Base-by-base conservation (phyloP, 2,888 invertebrate species). In the Griposia aprilina region DNA sequence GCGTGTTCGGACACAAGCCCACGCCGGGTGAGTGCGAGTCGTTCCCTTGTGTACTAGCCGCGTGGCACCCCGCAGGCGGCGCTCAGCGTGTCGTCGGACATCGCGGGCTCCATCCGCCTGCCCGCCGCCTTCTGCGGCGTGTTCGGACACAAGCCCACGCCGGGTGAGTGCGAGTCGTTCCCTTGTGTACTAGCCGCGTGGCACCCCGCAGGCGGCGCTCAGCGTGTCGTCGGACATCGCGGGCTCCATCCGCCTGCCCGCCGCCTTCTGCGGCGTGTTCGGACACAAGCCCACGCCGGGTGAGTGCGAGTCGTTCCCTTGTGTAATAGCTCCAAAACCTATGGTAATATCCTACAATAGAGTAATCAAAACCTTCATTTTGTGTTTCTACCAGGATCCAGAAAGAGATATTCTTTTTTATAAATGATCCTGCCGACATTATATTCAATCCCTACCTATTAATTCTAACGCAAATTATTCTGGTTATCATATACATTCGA, bases 1-100 rank as follows among this genome's bases (percentile, higher is more conserved):
- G 99, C 0, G 96, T 99, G 59, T 99, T 98, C 94, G 99, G 99
- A 0, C 98, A 99, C 93, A 99, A 99, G 91, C 98, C 99, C 5
- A 98, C 98, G 63, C 97, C 98, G 8, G 97, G 98, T 97, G 13
- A 62, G 62, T 36, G 10, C 0, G 2, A 7, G 0, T 1, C 15
- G 17, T 26, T 59, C 15, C 7, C 7, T 6, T 7, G 7, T n/a
- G n/a, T n/a, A n/a, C n/a, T n/a, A n/a, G n/a, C n/a, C n/a, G n/a
- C n/a, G n/a, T n/a, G n/a, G 3, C 50, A 50, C 2, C 6, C 0
- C 5, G 36, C 90, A 98, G 98, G 98, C 97, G 0, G 98, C 98
- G 6, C 92, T 99, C 89, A 98, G 99, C 80, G 95, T 99, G 85
- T 98, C 98, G 7, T 98, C 99, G 0, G 99, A 99, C 94, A 97